Evolutionary conservation across 2,797 vertebrate genomes (phyloP), one percentile per base, ranked within the genome.

Genomic region (Atherinosoma microstoma): DNA sequence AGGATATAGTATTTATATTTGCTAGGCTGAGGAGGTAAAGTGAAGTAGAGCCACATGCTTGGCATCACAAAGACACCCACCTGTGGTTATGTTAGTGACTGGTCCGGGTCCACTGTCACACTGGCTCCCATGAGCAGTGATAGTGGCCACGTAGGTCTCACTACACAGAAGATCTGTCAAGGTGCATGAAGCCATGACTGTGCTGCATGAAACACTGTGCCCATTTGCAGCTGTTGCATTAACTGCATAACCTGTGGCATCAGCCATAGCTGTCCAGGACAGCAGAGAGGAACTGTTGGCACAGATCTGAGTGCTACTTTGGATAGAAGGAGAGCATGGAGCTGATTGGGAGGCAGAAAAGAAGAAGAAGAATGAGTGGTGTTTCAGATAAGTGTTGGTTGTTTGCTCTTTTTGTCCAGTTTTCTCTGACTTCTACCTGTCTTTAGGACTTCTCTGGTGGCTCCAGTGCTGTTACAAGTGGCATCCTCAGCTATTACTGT

Each of bases 391-490:
- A 40, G 64, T 16, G 49, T 38, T 53, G 6, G 0, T 7, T 38
- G 34, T 68, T 42, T 67, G 7, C 11, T 64, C 32, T 30, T 8
- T 40, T 40, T 27, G 2, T 49, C 15, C 2, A 10, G 4, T 53
- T 64, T 53, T n/a, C 11, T 1, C 9, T 8, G 5, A 57, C 15
- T 27, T 54, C 18, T 82, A 95, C 94, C 93, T 88, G 93, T 94
- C 66, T 58, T 68, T 18, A 94, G 65, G 36, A 29, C 27, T 40
- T 82, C 13, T 24, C 27, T 67, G 59, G 12, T 65, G 60, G 56
- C 68, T 49, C 79, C 83, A 0, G 87, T 93, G 87, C 92, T 93
- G 84, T 91, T 94, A 60, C 93, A 94, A 3, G 54, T 78, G 56
- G 15, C 35, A 2, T 86, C 91, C 57, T 87, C 80, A 16, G 93